A percentile compares a stretch with the other conserved stretches of the same genome.
phyloP scores from a whole-genome alignment of 2,113 vertebrate genomes.

The Meriones unguiculatus region DNA sequence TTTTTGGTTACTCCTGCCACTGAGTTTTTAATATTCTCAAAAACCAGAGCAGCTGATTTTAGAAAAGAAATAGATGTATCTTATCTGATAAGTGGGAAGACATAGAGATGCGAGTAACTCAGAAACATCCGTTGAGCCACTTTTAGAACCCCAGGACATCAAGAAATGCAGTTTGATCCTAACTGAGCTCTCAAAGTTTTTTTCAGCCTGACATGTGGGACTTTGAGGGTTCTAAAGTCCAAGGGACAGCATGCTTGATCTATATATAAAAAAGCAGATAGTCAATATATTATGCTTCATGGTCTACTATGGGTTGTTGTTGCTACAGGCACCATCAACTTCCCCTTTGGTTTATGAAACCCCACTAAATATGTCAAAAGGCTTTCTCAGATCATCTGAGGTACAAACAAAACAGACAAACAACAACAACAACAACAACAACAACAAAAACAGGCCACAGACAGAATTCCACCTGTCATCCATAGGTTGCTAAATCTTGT shows the following conservation, averaged over 20 bases:
- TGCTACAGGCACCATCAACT: neutral
- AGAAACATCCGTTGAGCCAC: neutral
- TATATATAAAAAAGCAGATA: neutral
- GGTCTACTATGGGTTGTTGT: neutral
- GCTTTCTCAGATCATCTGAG: neutral
- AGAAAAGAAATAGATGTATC: neutral
- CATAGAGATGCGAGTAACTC: neutral
- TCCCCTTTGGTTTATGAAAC: neutral
- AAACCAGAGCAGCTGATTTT: conserved; percentile 8
- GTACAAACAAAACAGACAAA: neutral
- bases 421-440: no score
- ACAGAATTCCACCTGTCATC: neutral
- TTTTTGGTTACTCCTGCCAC: conserved; percentile 3
- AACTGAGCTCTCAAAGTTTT: neutral
- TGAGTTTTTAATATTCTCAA: conserved; percentile 5
- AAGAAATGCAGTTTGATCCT: conserved; percentile 16
- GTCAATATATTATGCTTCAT: neutral
- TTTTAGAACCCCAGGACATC: neutral
- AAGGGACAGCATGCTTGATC: conserved; percentile 31
- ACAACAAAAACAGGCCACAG: neutral
- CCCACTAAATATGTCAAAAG: neutral
- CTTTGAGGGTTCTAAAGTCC: conserved; percentile 27
- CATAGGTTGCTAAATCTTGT: neutral
- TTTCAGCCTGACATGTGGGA: neutral
- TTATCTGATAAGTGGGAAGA: neutral